Base-by-base conservation (phyloP, 2,797 vertebrate genomes). In the Cossypha dichroa region DNA sequence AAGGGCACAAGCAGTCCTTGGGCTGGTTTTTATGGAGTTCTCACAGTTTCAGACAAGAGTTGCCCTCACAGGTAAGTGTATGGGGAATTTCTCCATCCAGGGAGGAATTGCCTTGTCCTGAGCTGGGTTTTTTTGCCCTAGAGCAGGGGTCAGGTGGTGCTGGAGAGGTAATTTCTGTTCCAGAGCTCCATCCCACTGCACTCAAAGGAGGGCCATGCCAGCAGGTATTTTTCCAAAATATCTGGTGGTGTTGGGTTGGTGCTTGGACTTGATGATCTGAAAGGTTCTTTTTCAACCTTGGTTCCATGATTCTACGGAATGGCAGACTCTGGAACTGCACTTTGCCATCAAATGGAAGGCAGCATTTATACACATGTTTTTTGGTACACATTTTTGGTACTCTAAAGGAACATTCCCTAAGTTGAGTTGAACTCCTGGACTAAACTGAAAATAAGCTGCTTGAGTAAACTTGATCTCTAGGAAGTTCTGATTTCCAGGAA, bases 11-110 rank as follows among this genome's bases (percentile, higher is more conserved):
- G 2, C 21, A 5, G 18, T n/a, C 16, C 69, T 77, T 22, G 54
- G 54, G n/a, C 87, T 72, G 54, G 1, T 58, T 58, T 93, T 48
- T 29, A 33, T 25, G 33, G 33, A n/a, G 1, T 40, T 4, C 51
- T 40, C 43, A 26, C 16, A 9, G 51, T 62, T 60, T 46, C 49
- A 62, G 69, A 38, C 69, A 34, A 49, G 43, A 19, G 13, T 45
- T 78, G 7, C 28, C 33, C 28, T 38, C 15, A 12, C 85, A 96
- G 96, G 95, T 96, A 95, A 95, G 94, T 92, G 83, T 29, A 4
- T 6, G 7, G 48, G 23, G 26, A 23, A 5, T 79, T 88, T 66
- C 69, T 85, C 80, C 38, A 1, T 33, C 21, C 25, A 38, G 83
- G 48, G 67, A 75, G 64, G 85, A 59, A 49, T 6, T 9, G 49